phyloP scores from a whole-genome alignment of 1,140 invertebrate genomes.

The Pectinophora gossypiella region DNA sequence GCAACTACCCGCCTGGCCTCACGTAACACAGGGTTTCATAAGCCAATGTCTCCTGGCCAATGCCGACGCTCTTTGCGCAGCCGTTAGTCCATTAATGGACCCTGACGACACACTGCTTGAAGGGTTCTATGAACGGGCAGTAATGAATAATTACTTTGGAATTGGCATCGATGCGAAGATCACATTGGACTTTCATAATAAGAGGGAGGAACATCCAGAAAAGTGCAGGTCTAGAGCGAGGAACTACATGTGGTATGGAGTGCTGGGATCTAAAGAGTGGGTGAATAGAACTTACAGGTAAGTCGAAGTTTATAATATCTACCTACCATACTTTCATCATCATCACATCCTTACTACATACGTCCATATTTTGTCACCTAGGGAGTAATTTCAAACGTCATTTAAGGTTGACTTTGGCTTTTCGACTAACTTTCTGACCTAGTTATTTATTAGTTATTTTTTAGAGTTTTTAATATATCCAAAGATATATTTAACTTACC shows the following conservation, averaged over 20 bases:
- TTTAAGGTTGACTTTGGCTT: too few species aligned
- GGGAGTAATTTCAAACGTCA: too few species aligned
- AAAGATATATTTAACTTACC: too few species aligned
- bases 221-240: conserved; percentile 95
- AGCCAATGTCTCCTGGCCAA: conserved; percentile 91
- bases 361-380: too few species aligned
- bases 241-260: conserved; percentile 99
- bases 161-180: conserved; percentile 99
- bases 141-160: conserved; percentile 99
- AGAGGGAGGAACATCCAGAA: conserved; percentile 97
- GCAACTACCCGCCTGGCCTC: conserved; percentile 90
- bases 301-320: too few species aligned
- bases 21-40: conserved; percentile 74
- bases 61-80: conserved; percentile 96
- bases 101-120: conserved; percentile 92
- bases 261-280: conserved; percentile 94
- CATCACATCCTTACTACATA: too few species aligned
- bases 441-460: too few species aligned
- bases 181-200: conserved; percentile 97
- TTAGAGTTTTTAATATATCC: too few species aligned
- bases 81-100: conserved; percentile 94
- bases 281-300: conserved; percentile 92
- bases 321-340: too few species aligned
- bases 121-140: conserved; percentile 94
- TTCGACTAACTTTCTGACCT: too few species aligned